Percentiles rank a stretch among this genome's conserved stretches.
phyloP scores from a whole-genome alignment of 2,113 vertebrate species.

The Trogon surrucura region DNA sequence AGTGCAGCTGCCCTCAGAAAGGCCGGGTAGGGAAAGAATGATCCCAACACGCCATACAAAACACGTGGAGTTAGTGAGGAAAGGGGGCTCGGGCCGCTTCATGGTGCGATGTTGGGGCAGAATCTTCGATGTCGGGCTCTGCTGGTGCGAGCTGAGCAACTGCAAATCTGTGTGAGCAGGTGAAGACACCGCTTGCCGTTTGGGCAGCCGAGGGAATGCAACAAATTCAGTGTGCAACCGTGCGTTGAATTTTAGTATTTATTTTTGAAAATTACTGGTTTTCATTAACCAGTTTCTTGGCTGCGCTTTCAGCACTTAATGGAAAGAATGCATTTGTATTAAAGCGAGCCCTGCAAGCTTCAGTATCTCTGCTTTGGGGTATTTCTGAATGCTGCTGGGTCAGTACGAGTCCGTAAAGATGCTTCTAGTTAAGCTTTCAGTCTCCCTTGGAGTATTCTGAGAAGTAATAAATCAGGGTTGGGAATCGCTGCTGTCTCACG shows the following conservation, averaged over 20 bases:
- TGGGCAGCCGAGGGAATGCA: background rate
- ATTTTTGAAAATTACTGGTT: background rate
- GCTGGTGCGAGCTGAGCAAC: background rate
- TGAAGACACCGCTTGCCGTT: background rate
- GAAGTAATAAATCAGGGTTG: background rate
- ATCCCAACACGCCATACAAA: background rate
- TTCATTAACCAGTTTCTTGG: background rate
- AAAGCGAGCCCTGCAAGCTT: background rate
- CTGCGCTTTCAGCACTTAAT: background rate
- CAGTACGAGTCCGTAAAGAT: background rate
- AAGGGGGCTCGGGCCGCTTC: background rate
- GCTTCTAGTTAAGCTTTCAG: background rate
- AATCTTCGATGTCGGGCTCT: background rate
- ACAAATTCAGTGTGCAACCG: background rate
- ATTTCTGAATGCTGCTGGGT: background rate
- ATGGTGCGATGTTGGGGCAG: accelerated
- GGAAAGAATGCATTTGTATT: background rate
- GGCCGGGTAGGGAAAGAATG: background rate
- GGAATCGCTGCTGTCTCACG: background rate
- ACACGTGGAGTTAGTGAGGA: background rate
- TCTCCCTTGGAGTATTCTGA: background rate
- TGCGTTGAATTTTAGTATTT: background rate
- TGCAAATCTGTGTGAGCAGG: background rate
- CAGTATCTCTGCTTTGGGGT: background rate
- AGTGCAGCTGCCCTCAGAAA: background rate